Conservation (phyloP, 2,888 invertebrate genomes). For the Tenodera sinensis region DNA sequence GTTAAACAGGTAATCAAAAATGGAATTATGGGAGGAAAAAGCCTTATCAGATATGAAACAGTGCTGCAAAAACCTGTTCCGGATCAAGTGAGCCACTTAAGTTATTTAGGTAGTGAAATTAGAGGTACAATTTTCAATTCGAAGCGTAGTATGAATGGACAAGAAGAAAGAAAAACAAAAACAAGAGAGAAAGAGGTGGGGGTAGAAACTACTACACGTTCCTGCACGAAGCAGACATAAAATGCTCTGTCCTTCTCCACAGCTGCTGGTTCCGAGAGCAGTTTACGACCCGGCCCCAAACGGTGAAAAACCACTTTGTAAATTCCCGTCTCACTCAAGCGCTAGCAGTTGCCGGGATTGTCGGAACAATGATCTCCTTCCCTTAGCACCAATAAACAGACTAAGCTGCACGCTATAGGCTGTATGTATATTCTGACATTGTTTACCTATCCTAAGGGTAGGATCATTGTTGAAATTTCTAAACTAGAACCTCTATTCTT, state of each 20-base stretch:
- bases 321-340: background rate
- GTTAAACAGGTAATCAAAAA: too few species aligned
- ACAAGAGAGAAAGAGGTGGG: background rate
- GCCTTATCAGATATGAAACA: too few species aligned
- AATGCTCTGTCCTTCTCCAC: background rate
- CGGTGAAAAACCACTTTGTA: background rate
- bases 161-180: background rate
- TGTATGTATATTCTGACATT: too few species aligned
- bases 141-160: background rate
- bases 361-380: background rate
- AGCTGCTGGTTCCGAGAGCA: background rate
- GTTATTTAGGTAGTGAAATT: background rate
- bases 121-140: background rate
- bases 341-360: background rate
- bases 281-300: background rate
- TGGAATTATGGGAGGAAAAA: too few species aligned
- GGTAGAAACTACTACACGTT: background rate
- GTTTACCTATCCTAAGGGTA: too few species aligned
- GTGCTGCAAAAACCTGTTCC: too few species aligned
- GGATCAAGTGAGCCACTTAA: background rate
- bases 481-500: too few species aligned
- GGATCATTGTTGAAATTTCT: too few species aligned
- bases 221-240: background rate
- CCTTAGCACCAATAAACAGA: background rate
- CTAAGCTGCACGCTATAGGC: too few species aligned